Conservation (phyloP, 2,888 invertebrate genomes). For the Strigamia maritima region DNA sequence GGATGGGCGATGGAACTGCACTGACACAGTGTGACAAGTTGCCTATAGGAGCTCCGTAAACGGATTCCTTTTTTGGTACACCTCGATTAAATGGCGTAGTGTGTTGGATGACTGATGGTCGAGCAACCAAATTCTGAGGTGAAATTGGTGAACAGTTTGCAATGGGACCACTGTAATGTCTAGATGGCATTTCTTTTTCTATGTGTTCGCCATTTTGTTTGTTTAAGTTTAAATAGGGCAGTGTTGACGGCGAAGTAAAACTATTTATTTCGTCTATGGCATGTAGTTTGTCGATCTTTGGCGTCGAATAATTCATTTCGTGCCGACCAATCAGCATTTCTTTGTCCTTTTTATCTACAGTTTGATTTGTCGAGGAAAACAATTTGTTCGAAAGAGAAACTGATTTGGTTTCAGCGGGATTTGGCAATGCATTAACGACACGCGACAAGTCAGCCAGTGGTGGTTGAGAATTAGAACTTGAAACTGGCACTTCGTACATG, state of each 20-base stretch:
- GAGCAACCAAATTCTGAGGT: not conserved
- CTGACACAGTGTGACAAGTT: not conserved
- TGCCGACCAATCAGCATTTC: not conserved
- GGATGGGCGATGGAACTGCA: not conserved
- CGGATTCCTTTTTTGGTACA: not conserved
- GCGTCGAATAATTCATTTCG: constrained; percentile 3
- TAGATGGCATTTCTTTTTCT: not conserved
- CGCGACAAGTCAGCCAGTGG: constrained; percentile 35
- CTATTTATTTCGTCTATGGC: not conserved
- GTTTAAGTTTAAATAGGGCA: constrained; percentile 14
- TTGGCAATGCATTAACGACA: constrained; percentile 26
- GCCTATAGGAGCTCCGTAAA: not conserved
- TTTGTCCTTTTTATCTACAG: not conserved
- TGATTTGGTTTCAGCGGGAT: not conserved
- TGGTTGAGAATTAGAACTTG: not conserved
- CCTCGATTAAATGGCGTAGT: constrained; percentile 35
- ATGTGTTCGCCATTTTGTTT: not conserved
- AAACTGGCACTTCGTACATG: not conserved
- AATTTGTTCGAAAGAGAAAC: not conserved
- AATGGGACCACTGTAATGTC: not conserved
- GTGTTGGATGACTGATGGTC: constrained; percentile 42
- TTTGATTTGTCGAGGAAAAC: not conserved
- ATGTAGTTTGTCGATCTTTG: not conserved
- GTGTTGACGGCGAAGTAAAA: not conserved
- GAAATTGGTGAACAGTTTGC: not conserved